Evolutionary conservation across 2,113 vertebrate species (phyloP), one percentile per base, ranked within the genome.

Genomic region (Brachirus orientalis): DNA sequence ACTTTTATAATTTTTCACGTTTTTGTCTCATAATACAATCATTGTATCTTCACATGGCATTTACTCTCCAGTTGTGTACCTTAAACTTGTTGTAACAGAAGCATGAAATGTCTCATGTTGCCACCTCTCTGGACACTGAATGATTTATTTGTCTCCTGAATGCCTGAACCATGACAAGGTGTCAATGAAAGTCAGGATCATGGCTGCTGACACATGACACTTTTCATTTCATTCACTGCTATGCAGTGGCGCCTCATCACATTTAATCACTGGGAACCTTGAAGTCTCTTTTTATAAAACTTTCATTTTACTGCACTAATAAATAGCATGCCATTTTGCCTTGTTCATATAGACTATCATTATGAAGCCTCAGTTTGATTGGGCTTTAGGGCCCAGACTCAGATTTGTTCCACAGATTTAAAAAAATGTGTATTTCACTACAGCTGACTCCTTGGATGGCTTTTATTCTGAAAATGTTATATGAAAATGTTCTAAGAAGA

Each of bases 151-250:
- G 73, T 69, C 73, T 84, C 64, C 57, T 74, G 80, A 84, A 84
- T 62, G 68, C 74, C 86, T 70, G 61, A 74, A 86, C 77, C 69
- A 70, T 80, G 88, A 89, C 82, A 89, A 83, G 83, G 75, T 93
- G 93, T 93, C 91, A 94, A 84, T 93, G 91, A 84, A 88, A 87
- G 66, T 91, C 78, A 89, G 75, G 48, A 86, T 91, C 84, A 89
- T 56, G 46, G 74, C 77, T 84, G 62, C 80, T 85, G 86, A 87
- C 87, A 91, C 82, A 69, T 81, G 90, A 88, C 92, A 93, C 79
- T 78, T 89, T 79, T 81, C 76, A 92, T 92, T 91, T 84, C 45
- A 74, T 77, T 86, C 84, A 83, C 77, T 72, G 80, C 66, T 77
- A 72, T 67, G 57, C 69, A 20, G 63, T 60, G 50, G 56, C 52